Evolutionary conservation across 2,797 vertebrate species (phyloP).

Genomic region (Carduelis carduelis): DNA sequence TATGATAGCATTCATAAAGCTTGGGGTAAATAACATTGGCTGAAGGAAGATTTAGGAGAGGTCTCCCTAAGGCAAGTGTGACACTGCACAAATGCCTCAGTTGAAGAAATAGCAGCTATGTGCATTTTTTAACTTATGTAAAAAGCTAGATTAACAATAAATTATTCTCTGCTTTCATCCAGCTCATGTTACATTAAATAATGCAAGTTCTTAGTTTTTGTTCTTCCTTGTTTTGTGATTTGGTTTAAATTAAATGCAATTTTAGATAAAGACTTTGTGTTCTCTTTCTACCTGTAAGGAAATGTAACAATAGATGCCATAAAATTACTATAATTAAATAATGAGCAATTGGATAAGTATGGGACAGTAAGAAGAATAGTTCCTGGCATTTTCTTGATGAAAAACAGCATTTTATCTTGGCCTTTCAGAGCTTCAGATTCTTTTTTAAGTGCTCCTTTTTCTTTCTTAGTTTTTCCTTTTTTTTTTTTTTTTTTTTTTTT

Average conservation of each 20-base stretch:
- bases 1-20: not conserved
- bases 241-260: not conserved
- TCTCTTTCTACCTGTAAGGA: not conserved
- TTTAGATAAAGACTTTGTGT: not conserved
- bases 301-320: conserved; percentile 25
- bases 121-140: not conserved
- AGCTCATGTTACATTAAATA: not conserved
- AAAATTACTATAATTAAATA: conserved; percentile 38
- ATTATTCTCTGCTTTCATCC: not conserved
- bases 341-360: conserved; percentile 11
- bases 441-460: not conserved
- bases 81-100: not conserved
- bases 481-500: not conserved
- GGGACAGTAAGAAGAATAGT: not conserved
- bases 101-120: not conserved
- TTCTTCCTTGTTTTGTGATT: conserved; percentile 7
- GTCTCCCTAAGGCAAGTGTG: not conserved
- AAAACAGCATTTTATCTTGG: not conserved
- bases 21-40: not conserved
- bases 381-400: not conserved
- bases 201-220: not conserved
- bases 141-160: not conserved
- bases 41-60: not conserved
- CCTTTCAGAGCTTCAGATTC: not conserved
- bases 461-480: not conserved